Evolutionary conservation across 2,797 vertebrate genomes (phyloP).

Genomic region (Scomberomorus guttatus): DNA sequence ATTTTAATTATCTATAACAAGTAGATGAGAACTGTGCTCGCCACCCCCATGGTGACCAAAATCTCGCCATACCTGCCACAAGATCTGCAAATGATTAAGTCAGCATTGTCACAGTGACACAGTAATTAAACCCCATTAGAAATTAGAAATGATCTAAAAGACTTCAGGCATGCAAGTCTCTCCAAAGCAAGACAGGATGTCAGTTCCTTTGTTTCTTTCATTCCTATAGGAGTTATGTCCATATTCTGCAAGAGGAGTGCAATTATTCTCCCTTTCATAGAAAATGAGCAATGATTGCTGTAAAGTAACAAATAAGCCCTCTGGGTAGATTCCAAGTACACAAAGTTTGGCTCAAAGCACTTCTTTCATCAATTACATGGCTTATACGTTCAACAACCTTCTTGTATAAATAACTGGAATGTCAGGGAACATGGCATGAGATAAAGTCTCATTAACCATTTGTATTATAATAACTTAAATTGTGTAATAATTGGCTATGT

Average conservation of each 20-base stretch:
- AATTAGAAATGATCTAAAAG: neutral
- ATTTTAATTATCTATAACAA: neutral
- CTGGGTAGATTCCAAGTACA: neutral
- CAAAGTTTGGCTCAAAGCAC: neutral
- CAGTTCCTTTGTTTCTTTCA: neutral
- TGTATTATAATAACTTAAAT: neutral
- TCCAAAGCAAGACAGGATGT: neutral
- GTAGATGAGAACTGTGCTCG: neutral
- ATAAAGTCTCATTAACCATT: neutral
- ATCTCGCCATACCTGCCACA: neutral
- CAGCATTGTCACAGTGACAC: constrained; percentile 15
- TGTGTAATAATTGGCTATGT: neutral
- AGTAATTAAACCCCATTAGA: constrained; percentile 13
- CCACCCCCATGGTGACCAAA: neutral
- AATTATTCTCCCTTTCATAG: neutral
- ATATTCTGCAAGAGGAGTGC: no score
- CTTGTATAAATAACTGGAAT: neutral
- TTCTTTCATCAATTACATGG: neutral
- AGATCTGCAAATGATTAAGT: constrained; percentile 13
- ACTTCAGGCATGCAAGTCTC: neutral
- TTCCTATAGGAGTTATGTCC: neutral
- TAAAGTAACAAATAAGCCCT: neutral
- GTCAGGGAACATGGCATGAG: neutral
- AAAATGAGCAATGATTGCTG: neutral
- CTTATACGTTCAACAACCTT: neutral